Evolutionary conservation across 2,113 vertebrate genomes (phyloP).

Genomic region (Physeter macrocephalus): DNA sequence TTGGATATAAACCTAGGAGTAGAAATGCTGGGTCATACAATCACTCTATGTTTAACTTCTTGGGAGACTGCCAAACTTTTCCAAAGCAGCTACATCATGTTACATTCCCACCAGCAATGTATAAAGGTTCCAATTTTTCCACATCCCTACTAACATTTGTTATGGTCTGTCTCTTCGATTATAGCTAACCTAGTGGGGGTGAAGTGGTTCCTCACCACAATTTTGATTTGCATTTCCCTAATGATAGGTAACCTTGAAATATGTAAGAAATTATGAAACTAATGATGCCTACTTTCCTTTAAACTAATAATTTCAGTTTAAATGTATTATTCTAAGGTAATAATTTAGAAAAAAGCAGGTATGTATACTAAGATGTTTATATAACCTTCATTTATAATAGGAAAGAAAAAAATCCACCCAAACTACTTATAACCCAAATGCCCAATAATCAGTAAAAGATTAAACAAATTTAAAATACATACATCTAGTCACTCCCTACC

Average conservation of each 20-base stretch:
- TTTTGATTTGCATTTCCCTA: neutral
- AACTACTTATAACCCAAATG: slow-evolving; percentile 1
- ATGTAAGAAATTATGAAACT: slow-evolving; percentile 17
- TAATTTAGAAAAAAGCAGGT: neutral
- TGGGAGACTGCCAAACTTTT: neutral
- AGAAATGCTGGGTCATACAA: neutral
- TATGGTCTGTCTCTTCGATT: neutral
- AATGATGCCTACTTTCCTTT: neutral
- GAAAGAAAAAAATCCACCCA: neutral
- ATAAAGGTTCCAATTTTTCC: neutral
- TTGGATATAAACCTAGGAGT: neutral
- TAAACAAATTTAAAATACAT: neutral
- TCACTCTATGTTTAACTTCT: neutral
- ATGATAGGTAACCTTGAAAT: neutral
- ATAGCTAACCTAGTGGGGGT: neutral
- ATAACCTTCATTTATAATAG: slow-evolving; percentile 4
- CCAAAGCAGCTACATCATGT: neutral
- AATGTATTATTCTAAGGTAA: neutral
- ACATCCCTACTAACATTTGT: neutral
- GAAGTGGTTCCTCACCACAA: neutral
- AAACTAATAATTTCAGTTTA: slow-evolving; percentile 8
- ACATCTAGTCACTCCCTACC: neutral
- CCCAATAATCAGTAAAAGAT: neutral
- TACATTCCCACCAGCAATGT: neutral
- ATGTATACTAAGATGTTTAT: neutral